A percentile compares a stretch with the other conserved stretches of the same genome.
These are phyloP conservation scores for Cyanocitta stelleri DNA, from an alignment of 2,113 vertebrate genomes.

Conservation along the genomic window DNA sequence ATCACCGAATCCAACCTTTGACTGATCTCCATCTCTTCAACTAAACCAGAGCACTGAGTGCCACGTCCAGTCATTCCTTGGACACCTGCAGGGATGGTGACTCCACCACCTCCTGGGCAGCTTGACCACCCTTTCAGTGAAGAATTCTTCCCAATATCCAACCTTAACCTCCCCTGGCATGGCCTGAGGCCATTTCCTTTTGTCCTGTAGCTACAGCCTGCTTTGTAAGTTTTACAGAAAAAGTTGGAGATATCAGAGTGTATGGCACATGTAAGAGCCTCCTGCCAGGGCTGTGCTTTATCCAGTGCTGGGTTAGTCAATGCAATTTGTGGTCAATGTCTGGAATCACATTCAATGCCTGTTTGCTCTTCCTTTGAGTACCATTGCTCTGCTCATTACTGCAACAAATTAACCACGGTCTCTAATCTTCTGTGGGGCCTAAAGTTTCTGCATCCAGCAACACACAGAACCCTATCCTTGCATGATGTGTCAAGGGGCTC, in stretches of 20 bases:
- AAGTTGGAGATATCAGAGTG: not conserved
- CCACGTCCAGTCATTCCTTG: rapidly evolving
- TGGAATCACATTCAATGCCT: not conserved
- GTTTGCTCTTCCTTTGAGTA: slow-evolving; percentile 28
- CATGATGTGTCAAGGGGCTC: not conserved
- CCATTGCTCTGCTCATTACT: not conserved
- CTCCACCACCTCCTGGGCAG: not conserved
- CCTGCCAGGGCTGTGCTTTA: not conserved
- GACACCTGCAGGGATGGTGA: not conserved
- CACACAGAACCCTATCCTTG: not conserved
- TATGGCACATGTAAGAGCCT: not conserved
- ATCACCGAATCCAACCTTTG: not conserved
- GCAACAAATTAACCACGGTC: not conserved
- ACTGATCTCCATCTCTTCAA: not conserved
- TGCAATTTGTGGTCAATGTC: slow-evolving; percentile 42
- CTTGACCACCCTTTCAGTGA: not conserved
- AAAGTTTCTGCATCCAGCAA: not conserved
- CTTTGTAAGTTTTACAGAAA: not conserved
- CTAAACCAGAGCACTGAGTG: not conserved
- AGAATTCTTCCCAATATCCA: not conserved
- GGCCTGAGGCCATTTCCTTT: not conserved
- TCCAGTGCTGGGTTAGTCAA: not conserved
- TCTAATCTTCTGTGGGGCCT: not conserved
- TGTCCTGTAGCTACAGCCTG: not conserved
- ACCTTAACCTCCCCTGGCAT: not conserved